Conservation (phyloP, 2,888 invertebrate species). For the Tyria jacobaeae region DNA sequence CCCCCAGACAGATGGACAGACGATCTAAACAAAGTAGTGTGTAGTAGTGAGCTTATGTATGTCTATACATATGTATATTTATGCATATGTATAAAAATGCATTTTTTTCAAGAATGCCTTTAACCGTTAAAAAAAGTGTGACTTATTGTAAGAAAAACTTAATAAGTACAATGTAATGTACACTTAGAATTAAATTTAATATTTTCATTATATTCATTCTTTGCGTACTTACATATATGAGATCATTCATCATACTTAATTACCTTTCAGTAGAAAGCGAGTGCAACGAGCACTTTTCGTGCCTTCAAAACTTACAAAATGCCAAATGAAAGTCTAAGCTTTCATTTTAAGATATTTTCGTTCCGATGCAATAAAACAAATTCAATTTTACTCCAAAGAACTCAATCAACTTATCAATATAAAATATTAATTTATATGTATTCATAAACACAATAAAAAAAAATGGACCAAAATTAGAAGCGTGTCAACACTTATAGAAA, state of each 20-base stretch:
- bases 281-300: neutral
- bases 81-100: too few species aligned
- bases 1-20: too few species aligned
- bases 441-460: conserved; percentile 36
- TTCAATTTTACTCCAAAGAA: conserved; percentile 19
- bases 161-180: neutral
- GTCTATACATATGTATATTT: too few species aligned
- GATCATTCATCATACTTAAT: neutral
- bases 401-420: conserved; percentile 15
- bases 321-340: conserved; percentile 3
- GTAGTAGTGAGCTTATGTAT: too few species aligned
- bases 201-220: neutral
- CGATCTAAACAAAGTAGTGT: too few species aligned
- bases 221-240: neutral
- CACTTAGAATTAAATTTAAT: neutral
- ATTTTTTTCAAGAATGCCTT: too few species aligned
- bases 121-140: neutral
- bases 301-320: neutral
- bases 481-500: conserved; percentile 18
- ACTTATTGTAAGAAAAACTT: neutral
- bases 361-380: neutral
- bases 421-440: conserved; percentile 30
- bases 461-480: conserved; percentile 25
- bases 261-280: conserved; percentile 3
- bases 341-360: neutral